Percentiles rank a stretch among this genome's conserved stretches.
Conservation (phyloP, 1,140 invertebrate species). For the Diplogasteroides magnus region DNA sequence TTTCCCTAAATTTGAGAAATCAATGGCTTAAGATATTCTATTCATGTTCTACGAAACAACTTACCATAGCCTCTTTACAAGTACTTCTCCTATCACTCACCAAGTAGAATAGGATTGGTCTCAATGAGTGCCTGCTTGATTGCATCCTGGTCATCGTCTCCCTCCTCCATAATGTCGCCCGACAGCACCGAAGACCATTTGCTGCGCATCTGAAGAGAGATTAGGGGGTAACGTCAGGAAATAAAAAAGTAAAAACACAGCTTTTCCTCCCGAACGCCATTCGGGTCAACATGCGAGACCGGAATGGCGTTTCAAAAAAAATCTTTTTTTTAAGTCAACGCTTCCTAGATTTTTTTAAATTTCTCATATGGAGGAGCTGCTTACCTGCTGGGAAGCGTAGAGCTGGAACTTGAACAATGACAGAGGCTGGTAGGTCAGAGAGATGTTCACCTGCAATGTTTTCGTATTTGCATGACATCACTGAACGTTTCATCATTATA, state of each 20-base stretch:
- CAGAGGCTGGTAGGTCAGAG: conserved; percentile 30
- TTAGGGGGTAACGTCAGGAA: background rate
- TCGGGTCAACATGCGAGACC: too few relatives aligned
- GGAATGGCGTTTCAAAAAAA: too few relatives aligned
- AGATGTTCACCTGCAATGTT: conserved; percentile 2
- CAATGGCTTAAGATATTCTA: too few relatives aligned
- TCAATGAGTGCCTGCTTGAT: conserved; percentile 93
- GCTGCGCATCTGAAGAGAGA: conserved; percentile 60
- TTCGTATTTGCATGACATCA: too few relatives aligned
- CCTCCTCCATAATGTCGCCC: conserved; percentile 62
- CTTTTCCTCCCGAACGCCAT: background rate
- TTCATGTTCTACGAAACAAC: too few relatives aligned
- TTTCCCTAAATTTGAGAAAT: too few relatives aligned
- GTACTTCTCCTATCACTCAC: conserved; percentile 27
- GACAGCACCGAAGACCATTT: conserved; percentile 59
- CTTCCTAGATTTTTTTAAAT: conserved; percentile 60
- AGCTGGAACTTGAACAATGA: conserved; percentile 57
- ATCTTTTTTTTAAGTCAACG: too few relatives aligned
- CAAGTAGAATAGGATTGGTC: conserved; percentile 90
- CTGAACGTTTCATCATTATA: too few relatives aligned
- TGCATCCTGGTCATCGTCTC: conserved; percentile 77
- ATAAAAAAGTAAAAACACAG: background rate
- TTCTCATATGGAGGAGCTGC: conserved; percentile 62
- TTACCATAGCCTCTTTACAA: too few relatives aligned
- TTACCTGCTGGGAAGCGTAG: conserved; percentile 58